Conservation (phyloP, 2,888 invertebrate species). For the Cosmopolites sordidus region DNA sequence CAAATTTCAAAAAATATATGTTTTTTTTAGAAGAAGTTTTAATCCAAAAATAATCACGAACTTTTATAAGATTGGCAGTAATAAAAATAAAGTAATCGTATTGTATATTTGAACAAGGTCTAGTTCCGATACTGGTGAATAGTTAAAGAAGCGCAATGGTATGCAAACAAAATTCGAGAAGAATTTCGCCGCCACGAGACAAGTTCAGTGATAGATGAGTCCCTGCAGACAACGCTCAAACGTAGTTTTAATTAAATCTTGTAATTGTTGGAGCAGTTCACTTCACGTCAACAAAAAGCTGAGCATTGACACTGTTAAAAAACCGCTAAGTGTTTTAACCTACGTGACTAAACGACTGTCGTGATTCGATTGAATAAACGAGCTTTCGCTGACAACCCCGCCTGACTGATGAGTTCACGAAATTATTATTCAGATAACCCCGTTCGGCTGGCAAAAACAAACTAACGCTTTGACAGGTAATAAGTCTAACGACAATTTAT, state of each 20-base stretch:
- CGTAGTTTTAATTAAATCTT: slow-evolving; percentile 52
- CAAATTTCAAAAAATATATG: too few relatives aligned
- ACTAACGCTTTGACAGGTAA: slow-evolving; percentile 20
- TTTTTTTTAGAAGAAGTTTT: too few relatives aligned
- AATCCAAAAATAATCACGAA: too few relatives aligned
- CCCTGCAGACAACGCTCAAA: slow-evolving; percentile 47
- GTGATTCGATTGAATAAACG: slow-evolving; percentile 48
- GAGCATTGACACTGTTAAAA: slow-evolving; percentile 41
- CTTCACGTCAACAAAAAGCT: slow-evolving; percentile 41
- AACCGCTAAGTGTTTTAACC: slow-evolving; percentile 47
- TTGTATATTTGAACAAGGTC: too few relatives aligned
- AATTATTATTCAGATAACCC: slow-evolving; percentile 32
- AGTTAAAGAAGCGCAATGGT: slow-evolving; percentile 32
- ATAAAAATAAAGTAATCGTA: too few relatives aligned
- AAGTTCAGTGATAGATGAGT: slow-evolving; percentile 50
- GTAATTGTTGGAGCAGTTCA: slow-evolving; percentile 49
- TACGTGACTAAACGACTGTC: slow-evolving; percentile 48
- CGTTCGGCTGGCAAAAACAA: slow-evolving; percentile 18
- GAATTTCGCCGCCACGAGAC: slow-evolving; percentile 45
- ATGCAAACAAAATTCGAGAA: slow-evolving; percentile 45
- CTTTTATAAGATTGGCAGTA: too few relatives aligned
- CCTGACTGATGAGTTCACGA: slow-evolving; percentile 33
- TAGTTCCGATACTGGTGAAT: slow-evolving; percentile 8
- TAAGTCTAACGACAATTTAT: slow-evolving; percentile 19
- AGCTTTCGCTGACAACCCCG: slow-evolving; percentile 42